phyloP scores from a whole-genome alignment of 1,140 invertebrate genomes.

The Lordiphosa clarofinis region DNA sequence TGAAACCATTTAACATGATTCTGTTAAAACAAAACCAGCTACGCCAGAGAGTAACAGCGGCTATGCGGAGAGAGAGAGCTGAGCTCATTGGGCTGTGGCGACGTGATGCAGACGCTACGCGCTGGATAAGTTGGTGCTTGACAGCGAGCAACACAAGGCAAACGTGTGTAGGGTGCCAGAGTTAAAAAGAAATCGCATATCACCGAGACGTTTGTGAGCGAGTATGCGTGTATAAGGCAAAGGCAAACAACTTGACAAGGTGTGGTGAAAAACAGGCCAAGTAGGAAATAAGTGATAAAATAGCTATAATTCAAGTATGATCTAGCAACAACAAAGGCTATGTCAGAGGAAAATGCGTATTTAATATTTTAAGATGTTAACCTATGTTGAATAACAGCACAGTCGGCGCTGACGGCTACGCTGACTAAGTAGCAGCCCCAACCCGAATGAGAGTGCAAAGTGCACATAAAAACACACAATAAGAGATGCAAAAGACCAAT shows the following conservation, averaged over 20 bases:
- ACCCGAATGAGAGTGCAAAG: conserved; percentile 39
- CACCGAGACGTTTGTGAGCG: conserved; percentile 16
- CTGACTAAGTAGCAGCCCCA: not conserved
- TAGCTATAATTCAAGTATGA: conserved; percentile 37
- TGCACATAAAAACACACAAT: conserved; percentile 29
- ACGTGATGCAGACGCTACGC: not conserved
- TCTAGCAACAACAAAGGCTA: conserved; percentile 19
- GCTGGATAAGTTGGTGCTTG: not conserved
- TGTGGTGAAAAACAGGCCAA: conserved; percentile 21
- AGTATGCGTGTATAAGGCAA: conserved; percentile 2
- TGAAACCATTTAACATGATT: conserved; percentile 10
- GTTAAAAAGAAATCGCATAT: conserved; percentile 48
- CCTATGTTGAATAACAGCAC: conserved; percentile 39
- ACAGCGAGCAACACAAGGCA: not conserved
- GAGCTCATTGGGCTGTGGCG: not conserved
- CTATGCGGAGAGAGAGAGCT: not conserved
- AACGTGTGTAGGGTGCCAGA: conserved; percentile 24
- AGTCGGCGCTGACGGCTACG: not conserved
- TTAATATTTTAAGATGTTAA: conserved; percentile 21
- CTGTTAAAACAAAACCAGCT: conserved; percentile 9
- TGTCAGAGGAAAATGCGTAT: conserved; percentile 31
- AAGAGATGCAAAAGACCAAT: conserved; percentile 48
- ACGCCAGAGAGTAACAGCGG: not conserved
- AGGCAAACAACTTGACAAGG: conserved; percentile 21
- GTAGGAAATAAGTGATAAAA: conserved; percentile 43